These are phyloP conservation scores for Proisotoma minuta DNA, from an alignment of 2,888 invertebrate species.

Conservation along the genomic window DNA sequence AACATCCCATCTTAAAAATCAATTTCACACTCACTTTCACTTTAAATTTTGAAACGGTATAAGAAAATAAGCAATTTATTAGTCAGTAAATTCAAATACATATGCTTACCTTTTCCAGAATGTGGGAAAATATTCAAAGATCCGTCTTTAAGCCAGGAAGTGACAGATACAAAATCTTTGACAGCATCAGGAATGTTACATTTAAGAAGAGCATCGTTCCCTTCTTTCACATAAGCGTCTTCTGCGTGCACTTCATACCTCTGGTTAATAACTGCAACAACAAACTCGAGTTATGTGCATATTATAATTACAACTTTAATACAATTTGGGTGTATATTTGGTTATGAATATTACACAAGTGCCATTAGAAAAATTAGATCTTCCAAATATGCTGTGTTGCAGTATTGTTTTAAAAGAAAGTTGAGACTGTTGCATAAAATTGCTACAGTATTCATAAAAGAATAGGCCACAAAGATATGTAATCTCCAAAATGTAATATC, in stretches of 20 bases:
- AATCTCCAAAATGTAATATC: no score
- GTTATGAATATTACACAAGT: not conserved
- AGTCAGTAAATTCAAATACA: no score
- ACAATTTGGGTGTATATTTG: not conserved
- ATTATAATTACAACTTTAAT: not conserved
- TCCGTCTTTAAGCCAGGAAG: conserved; percentile 49
- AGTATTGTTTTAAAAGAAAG: not conserved
- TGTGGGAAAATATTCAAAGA: conserved; percentile 43
- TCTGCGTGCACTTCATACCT: conserved; percentile 52
- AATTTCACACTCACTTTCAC: no score
- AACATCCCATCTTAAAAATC: no score
- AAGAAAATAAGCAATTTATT: no score
- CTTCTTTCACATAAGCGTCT: conserved; percentile 52
- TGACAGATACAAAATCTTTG: conserved; percentile 52
- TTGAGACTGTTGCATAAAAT: not conserved
- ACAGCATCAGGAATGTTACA: conserved; percentile 52
- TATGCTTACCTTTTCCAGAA: conserved; percentile 43
- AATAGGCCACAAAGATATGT: no score
- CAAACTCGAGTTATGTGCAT: not conserved
- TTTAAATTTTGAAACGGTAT: no score
- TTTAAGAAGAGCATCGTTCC: conserved; percentile 53
- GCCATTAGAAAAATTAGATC: not conserved
- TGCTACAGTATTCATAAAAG: no score
- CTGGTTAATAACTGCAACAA: conserved; percentile 49
- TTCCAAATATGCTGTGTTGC: not conserved